Conservation (phyloP, 2,888 invertebrate genomes). For the Tenthredo mesomela region DNA sequence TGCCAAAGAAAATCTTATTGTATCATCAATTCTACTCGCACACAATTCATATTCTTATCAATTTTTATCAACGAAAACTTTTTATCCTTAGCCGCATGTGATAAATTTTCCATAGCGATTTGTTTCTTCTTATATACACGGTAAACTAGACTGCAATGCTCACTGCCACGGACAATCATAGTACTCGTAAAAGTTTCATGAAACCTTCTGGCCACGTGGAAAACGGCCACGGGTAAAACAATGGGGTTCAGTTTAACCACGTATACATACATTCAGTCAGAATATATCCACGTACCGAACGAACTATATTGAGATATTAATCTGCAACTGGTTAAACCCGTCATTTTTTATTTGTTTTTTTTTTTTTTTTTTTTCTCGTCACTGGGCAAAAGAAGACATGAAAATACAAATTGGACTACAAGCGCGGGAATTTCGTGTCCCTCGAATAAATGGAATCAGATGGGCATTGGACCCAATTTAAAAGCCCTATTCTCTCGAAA, state of each 20-base stretch:
- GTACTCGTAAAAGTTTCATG: conserved; percentile 22
- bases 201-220: conserved; percentile 39
- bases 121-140: not conserved
- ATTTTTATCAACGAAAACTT: conserved; percentile 21
- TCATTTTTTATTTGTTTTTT: not conserved
- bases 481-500: conserved; percentile 35
- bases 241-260: conserved; percentile 15
- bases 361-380: not conserved
- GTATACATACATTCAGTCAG: not conserved
- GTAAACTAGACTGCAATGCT: not conserved
- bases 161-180: conserved; percentile 34
- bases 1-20: not conserved
- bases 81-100: not conserved
- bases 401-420: conserved; percentile 26
- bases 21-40: not conserved
- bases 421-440: not conserved
- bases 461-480: conserved; percentile 18
- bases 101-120: not conserved
- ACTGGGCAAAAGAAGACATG: conserved; percentile 6
- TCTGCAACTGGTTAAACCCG: conserved; percentile 1
- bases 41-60: not conserved
- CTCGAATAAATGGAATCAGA: conserved; percentile 25
- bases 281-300: not conserved
- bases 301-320: conserved; percentile 31
- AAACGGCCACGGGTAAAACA: not conserved